Conservation (phyloP, 2,113 vertebrate species). For the Athene cunicularia region DNA sequence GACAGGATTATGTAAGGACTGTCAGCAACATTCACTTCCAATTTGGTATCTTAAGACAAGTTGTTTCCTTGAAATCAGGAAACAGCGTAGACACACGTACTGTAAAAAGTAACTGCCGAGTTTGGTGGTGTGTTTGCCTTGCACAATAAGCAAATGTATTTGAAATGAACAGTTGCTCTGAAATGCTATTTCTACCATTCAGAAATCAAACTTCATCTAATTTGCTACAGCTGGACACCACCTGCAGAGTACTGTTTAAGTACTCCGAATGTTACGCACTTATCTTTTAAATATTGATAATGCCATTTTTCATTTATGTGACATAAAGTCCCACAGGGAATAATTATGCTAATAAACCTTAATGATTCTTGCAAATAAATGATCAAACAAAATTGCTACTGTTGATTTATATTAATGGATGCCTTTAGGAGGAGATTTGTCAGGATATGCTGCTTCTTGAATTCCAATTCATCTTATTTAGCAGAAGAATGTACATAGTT, state of each 20-base stretch:
- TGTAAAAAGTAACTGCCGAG: not conserved
- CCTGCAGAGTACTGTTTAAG: slow-evolving; percentile 75
- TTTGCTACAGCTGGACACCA: slow-evolving; percentile 81
- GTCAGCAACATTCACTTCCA: fast-evolving
- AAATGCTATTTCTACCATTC: slow-evolving; percentile 57
- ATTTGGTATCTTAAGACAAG: not conserved
- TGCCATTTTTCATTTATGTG: slow-evolving; percentile 83
- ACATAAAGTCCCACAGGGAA: slow-evolving; percentile 82
- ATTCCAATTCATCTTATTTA: slow-evolving; percentile 82
- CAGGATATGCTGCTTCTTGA: slow-evolving; percentile 74
- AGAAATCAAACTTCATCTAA: slow-evolving; percentile 72
- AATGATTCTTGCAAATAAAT: slow-evolving; percentile 88
- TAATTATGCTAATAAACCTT: slow-evolving; percentile 88
- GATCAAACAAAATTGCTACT: slow-evolving; percentile 84
- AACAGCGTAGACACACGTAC: not conserved
- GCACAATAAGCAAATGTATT: not conserved
- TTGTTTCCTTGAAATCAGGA: not conserved
- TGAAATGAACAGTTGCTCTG: slow-evolving; percentile 42
- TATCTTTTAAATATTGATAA: slow-evolving; percentile 86
- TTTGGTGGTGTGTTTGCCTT: not conserved
- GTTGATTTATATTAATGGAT: slow-evolving; percentile 87
- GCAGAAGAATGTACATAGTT: slow-evolving; percentile 74
- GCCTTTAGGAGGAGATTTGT: slow-evolving; percentile 84
- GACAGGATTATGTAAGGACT: not conserved
- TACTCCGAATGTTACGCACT: slow-evolving; percentile 73